phyloP scores from a whole-genome alignment of 1,140 invertebrate species.

The Drosophila azteca region DNA sequence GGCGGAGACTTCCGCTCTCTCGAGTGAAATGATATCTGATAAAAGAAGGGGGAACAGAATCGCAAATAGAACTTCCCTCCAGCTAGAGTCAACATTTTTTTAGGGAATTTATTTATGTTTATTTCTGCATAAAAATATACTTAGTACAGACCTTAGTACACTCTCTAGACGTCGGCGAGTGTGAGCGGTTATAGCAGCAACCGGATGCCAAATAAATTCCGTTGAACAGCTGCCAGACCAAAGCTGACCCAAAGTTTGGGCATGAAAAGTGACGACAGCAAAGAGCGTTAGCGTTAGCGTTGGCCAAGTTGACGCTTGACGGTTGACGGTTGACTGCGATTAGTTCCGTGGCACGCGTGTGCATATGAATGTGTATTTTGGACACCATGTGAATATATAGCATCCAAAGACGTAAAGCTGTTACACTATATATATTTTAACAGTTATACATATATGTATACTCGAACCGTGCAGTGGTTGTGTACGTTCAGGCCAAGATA shows the following conservation, averaged over 20 bases:
- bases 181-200: conserved; percentile 18
- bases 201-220: conserved; percentile 63
- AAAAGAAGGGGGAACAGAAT: background rate
- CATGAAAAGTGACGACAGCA: conserved; percentile 69
- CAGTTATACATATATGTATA: conserved; percentile 32
- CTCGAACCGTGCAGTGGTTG: too few relatives aligned
- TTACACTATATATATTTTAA: conserved; percentile 10
- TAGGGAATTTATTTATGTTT: too few relatives aligned
- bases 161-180: background rate
- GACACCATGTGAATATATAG: conserved; percentile 28
- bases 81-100: too few relatives aligned
- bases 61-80: too few relatives aligned
- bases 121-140: too few relatives aligned
- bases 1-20: conserved; percentile 9
- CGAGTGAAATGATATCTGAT: conserved; percentile 32
- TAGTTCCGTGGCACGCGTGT: conserved; percentile 52
- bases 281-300: conserved; percentile 24
- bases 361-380: conserved; percentile 51
- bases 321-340: conserved; percentile 39
- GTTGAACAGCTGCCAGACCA: conserved; percentile 23
- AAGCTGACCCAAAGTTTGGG: conserved; percentile 26
- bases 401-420: too few relatives aligned
- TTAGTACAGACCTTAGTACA: background rate
- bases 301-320: background rate
- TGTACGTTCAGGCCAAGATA: conserved; percentile 4